phyloP scores from a whole-genome alignment of 2,888 invertebrate genomes.

The Zaprionus lineosus region DNA sequence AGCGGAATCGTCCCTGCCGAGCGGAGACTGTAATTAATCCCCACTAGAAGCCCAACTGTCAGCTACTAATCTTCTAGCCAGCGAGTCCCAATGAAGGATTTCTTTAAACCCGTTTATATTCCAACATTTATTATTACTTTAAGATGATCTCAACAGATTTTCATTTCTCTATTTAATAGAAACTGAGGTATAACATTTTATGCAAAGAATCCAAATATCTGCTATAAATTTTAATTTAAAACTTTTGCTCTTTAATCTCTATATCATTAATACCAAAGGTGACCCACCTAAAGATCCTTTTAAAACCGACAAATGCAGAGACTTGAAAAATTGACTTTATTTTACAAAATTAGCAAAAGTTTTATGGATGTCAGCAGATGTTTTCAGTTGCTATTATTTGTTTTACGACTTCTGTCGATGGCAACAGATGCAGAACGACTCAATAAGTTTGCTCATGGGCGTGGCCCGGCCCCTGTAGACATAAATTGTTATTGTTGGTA shows the following conservation, averaged over 20 bases:
- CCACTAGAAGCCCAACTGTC: constrained; percentile 21
- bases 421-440: background rate
- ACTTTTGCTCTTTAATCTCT: too few relatives aligned
- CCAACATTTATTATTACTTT: too few relatives aligned
- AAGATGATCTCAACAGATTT: too few relatives aligned
- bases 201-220: too few relatives aligned
- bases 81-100: background rate
- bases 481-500: constrained; percentile 10
- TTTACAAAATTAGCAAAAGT: background rate
- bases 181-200: too few relatives aligned
- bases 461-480: background rate
- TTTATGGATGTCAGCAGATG: background rate
- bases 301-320: constrained; percentile 15
- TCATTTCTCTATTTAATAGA: too few relatives aligned
- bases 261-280: too few relatives aligned
- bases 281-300: too few relatives aligned
- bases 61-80: constrained; percentile 37
- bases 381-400: constrained; percentile 5
- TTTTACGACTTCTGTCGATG: constrained; percentile 5
- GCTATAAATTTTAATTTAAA: too few relatives aligned
- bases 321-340: background rate
- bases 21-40: constrained; percentile 49
- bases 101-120: too few relatives aligned
- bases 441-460: background rate
- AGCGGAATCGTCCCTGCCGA: background rate